Evolutionary conservation across 2,113 vertebrate species (phyloP).

Genomic region (Vidua chalybeata): DNA sequence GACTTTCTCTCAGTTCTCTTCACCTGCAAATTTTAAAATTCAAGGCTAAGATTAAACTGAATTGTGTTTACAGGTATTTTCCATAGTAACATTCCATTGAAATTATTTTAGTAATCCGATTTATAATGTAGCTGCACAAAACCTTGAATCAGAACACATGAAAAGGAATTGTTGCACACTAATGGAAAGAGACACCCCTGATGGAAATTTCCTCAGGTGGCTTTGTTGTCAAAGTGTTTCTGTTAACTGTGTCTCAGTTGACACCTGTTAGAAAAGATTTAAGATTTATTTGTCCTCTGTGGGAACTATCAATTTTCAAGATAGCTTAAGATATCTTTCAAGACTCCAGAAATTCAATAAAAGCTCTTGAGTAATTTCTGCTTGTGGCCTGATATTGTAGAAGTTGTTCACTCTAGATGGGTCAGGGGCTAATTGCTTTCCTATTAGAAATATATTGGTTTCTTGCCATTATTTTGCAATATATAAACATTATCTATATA

Average conservation of each 20-base stretch:
- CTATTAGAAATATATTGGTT: neutral
- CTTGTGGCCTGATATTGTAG: neutral
- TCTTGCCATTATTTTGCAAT: neutral
- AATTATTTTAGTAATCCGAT: neutral
- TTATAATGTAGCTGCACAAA: neutral
- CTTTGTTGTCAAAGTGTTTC: neutral
- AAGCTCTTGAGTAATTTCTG: neutral
- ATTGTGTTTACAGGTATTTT: neutral
- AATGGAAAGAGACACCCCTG: neutral
- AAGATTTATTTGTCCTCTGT: neutral
- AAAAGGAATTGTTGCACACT: neutral
- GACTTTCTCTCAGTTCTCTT: neutral
- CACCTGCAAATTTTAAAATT: neutral
- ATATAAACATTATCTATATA: too few species aligned
- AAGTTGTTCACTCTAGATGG: neutral
- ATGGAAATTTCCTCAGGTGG: neutral
- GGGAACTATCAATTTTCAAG: neutral
- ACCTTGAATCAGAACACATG: neutral
- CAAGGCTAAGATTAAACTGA: neutral
- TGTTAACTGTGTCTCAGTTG: neutral
- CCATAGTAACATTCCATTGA: neutral
- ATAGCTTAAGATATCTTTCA: neutral
- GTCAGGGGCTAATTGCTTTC: neutral
- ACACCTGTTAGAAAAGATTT: neutral
- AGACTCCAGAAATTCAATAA: neutral